A percentile compares a stretch with the other conserved stretches of the same genome.
These are phyloP conservation scores for Glyptemys insculpta DNA, from an alignment of 2,797 vertebrate species.

Conservation along the genomic window DNA sequence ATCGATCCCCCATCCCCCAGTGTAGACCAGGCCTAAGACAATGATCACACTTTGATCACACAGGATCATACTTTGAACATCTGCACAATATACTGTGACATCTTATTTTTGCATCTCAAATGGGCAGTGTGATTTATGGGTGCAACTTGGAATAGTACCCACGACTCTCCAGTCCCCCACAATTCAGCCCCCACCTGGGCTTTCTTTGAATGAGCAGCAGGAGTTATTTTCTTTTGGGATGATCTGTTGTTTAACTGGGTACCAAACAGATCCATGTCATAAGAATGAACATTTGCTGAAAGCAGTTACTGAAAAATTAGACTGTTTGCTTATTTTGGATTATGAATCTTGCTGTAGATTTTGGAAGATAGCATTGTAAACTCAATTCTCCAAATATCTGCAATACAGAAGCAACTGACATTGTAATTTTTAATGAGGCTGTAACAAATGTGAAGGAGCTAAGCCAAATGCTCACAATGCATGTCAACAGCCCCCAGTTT, in stretches of 20 bases:
- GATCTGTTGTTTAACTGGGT: not conserved
- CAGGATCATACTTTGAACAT: not conserved
- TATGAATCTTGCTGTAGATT: not conserved
- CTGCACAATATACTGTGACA: not conserved
- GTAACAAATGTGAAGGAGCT: not conserved
- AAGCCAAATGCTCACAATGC: not conserved
- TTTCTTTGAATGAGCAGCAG: not conserved
- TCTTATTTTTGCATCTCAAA: not conserved
- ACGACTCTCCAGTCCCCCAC: accelerated
- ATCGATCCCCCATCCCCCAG: too few species aligned
- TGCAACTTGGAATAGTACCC: not conserved
- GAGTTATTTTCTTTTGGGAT: not conserved
- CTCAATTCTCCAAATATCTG: not conserved
- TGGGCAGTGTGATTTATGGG: not conserved
- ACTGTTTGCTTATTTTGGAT: not conserved
- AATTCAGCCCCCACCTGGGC: not conserved
- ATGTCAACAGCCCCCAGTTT: accelerated
- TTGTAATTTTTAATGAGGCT: not conserved
- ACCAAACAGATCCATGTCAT: not conserved
- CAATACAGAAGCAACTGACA: not conserved
- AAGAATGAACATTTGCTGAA: not conserved
- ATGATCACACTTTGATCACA: not conserved
- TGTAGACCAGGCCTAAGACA: not conserved
- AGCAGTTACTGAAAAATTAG: not conserved
- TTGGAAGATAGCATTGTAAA: not conserved